These are phyloP conservation scores for Cyrtonyx montezumae DNA, from an alignment of 2,113 vertebrate species.

Conservation along the genomic window DNA sequence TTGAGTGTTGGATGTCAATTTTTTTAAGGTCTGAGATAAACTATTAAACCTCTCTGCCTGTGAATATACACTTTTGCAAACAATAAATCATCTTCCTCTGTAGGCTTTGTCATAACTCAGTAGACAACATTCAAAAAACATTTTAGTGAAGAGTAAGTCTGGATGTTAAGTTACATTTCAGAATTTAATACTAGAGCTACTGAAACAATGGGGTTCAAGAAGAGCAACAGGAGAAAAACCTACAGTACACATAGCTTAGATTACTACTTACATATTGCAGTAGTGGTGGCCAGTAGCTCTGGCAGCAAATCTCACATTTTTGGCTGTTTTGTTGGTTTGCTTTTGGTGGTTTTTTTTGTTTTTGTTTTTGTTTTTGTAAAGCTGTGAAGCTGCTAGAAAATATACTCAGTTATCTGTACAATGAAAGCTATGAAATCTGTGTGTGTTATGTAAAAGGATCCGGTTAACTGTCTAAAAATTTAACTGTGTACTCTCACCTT, in stretches of 20 bases:
- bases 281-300: background rate
- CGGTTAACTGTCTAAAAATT: background rate
- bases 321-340: rapidly evolving
- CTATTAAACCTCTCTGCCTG: background rate
- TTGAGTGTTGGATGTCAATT: background rate
- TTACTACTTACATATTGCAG: background rate
- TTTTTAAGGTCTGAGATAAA: background rate
- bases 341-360: rapidly evolving
- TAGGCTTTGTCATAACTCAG: background rate
- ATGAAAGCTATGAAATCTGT: background rate
- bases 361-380: background rate
- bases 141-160: background rate
- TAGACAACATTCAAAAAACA: background rate
- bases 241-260: background rate
- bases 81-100: background rate
- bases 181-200: background rate
- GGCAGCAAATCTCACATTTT: rapidly evolving
- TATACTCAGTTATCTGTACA: background rate
- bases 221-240: background rate
- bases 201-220: background rate
- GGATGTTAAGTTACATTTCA: background rate
- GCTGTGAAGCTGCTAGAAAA: background rate
- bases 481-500: background rate
- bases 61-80: background rate
- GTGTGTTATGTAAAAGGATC: background rate